These are phyloP conservation scores for Scaptomyza reducta DNA, from an alignment of 2,888 invertebrate genomes.

Conservation along the genomic window DNA sequence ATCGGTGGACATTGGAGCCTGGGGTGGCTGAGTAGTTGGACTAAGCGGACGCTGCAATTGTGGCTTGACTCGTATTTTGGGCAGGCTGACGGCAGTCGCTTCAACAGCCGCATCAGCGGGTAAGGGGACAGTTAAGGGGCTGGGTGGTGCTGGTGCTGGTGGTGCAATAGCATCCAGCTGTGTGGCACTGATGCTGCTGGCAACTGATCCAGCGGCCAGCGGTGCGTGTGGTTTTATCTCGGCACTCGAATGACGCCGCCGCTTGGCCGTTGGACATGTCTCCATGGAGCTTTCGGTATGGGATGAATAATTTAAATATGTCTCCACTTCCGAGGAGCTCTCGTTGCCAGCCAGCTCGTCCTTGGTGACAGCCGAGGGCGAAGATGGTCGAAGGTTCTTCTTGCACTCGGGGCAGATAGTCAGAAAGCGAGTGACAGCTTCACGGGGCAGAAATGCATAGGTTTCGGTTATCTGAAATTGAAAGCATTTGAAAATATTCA, in stretches of 20 bases:
- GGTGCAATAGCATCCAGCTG: conserved; percentile 22
- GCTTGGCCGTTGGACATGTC: conserved; percentile 71
- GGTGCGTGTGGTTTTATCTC: conserved; percentile 59
- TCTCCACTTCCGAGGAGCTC: conserved; percentile 83
- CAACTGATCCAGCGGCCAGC: conserved; percentile 23
- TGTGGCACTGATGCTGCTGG: conserved; percentile 36
- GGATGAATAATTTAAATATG: conserved; percentile 79
- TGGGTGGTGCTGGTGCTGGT: conserved; percentile 9
- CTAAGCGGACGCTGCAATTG: conserved; percentile 76
- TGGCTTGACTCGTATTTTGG: conserved; percentile 78
- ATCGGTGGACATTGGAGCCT: conserved; percentile 2
- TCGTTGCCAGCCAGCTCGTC: conserved; percentile 82
- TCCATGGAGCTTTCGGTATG: conserved; percentile 82
- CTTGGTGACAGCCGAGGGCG: conserved; percentile 75
- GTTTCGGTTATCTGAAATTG: conserved; percentile 94
- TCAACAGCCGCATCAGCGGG: conserved; percentile 30
- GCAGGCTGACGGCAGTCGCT: conserved; percentile 54
- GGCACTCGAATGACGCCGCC: conserved; percentile 72
- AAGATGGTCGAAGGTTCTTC: conserved; percentile 82
- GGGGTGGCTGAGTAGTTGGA: conserved; percentile 46
- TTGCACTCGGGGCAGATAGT: conserved; percentile 96
- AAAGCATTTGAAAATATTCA: conserved; percentile 62
- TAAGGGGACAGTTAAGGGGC: conserved; percentile 19
- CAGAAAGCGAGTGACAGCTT: conserved; percentile 97
- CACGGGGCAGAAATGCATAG: conserved; percentile 97